Evolutionary conservation across 2,113 vertebrate species (phyloP), one percentile per base, ranked within the genome.

Genomic region (Cervus canadensis): DNA sequence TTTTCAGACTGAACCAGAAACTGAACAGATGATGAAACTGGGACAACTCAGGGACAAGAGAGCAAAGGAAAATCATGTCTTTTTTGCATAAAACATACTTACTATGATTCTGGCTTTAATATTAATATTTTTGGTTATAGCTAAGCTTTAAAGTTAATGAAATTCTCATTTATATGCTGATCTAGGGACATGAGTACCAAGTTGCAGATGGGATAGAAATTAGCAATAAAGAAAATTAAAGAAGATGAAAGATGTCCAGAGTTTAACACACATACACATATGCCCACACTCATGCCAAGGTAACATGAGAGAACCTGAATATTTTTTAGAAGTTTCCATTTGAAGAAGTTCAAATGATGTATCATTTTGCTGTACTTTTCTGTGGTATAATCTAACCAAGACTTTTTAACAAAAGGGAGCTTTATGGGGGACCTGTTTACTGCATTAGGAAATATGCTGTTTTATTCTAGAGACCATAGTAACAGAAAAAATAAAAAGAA

Each of bases 131-230:
- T 96, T 33, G 52, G 97, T 91, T 97, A 93, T 6, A 96, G 57
- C 54, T 95, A 78, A 97, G 97, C 71, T 98, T 98, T 98, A 98
- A 90, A 97, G 96, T 98, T 98, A 98, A 98, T 98, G 98, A 98
- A 97, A 97, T 95, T 62, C 93, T 98, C 95, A 97, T 98, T 97
- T 97, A 82, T 94, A 97, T 97, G 97, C 86, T 97, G 52, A 74
- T 56, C 67, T 94, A 97, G 45, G 8, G 33, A 82, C 96, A 87
- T 71, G 36, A 96, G 89, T 50, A 94, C n/a, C 91, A 97, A 97
- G 87, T 94, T 95, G 54, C 19, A 36, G n/a, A 71, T 4, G 57
- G 57, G 45, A 86, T 96, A 52, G 56, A 96, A 98, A 98, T 94
- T 93, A 76, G 30, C 54, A 96, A 85, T 56, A 95, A 98, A 94